phyloP scores from a whole-genome alignment of 2,888 invertebrate genomes.

The Cordilura impudica region DNA sequence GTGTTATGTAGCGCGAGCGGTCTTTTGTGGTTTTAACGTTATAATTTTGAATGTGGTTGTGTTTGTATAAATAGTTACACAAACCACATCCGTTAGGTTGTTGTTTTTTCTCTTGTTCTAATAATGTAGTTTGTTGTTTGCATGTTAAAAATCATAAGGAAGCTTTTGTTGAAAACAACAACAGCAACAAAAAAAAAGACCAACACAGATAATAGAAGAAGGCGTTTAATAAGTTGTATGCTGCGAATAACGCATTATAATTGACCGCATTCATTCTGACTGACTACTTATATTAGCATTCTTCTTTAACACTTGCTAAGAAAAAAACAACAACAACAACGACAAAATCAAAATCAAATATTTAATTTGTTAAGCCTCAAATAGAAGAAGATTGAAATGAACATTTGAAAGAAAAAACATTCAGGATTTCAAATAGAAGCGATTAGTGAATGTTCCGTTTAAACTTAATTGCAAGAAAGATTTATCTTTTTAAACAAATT shows the following conservation, averaged over 20 bases:
- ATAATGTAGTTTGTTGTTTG: background rate
- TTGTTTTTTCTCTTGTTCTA: too few species aligned
- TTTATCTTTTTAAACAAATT: too few species aligned
- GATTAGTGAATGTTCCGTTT: too few species aligned
- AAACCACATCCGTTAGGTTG: conserved; percentile 51
- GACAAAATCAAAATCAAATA: background rate
- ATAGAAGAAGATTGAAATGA: too few species aligned
- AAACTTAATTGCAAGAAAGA: too few species aligned
- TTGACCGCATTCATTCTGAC: conserved; percentile 50
- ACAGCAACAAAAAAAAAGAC: background rate
- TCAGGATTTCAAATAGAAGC: too few species aligned
- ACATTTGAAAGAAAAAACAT: too few species aligned
- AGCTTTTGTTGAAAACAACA: conserved; percentile 13
- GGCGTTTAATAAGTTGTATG: conserved; percentile 37
- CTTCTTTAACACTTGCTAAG: conserved; percentile 21
- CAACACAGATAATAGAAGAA: conserved; percentile 1
- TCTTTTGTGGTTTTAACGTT: conserved; percentile 8
- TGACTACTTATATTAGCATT: conserved; percentile 25
- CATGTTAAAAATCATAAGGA: conserved; percentile 43
- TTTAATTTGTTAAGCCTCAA: too few species aligned
- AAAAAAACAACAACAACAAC: background rate
- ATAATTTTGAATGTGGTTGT: conserved; percentile 14
- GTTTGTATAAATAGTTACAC: background rate
- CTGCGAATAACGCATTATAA: conserved; percentile 58
- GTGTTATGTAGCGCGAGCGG: background rate